phyloP scores from a whole-genome alignment of 2,888 invertebrate species.

The Trachelus iudaicus region DNA sequence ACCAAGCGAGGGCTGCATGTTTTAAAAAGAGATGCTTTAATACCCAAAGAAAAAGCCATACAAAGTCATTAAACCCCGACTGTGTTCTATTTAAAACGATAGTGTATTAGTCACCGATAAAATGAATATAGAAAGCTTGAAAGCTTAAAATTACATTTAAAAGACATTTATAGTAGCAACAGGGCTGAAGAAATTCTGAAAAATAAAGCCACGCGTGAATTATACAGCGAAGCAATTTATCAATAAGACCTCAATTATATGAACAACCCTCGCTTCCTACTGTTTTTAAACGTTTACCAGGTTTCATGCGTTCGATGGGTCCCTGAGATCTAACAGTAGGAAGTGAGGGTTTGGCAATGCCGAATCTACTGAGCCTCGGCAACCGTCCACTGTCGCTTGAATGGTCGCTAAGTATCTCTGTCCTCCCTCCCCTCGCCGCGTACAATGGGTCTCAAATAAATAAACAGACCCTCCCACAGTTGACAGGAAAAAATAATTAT shows the following conservation, averaged over 20 bases:
- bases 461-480: neutral
- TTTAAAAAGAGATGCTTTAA: constrained; percentile 11
- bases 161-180: neutral
- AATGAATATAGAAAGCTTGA: constrained; percentile 3
- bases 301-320: neutral
- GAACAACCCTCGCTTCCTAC: neutral
- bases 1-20: constrained; percentile 89
- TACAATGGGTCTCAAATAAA: neutral
- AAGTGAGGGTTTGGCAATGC: neutral
- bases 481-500: neutral
- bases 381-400: neutral
- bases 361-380: neutral
- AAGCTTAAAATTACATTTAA: neutral
- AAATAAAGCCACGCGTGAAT: neutral
- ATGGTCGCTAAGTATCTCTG: neutral
- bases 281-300: neutral
- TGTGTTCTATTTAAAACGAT: neutral
- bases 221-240: neutral
- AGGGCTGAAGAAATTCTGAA: neutral
- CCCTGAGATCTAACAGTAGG: neutral
- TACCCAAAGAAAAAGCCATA: neutral
- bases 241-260: neutral
- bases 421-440: neutral
- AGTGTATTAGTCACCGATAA: neutral
- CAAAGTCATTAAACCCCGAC: neutral